phyloP scores from a whole-genome alignment of 2,888 invertebrate genomes.

The Habrosyne pyritoides region DNA sequence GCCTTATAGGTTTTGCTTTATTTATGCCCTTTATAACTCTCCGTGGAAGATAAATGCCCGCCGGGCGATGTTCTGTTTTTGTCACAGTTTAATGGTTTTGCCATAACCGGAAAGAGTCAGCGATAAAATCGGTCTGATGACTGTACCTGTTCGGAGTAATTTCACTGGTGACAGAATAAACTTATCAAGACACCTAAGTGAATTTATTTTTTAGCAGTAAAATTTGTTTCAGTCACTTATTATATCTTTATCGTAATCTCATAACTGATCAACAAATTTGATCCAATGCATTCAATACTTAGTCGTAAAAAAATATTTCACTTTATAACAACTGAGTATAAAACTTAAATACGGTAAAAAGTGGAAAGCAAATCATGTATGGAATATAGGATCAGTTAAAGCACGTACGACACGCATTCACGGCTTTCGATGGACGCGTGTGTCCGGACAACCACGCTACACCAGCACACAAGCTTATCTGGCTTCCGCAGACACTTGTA shows the following conservation, averaged over 20 bases:
- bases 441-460: slow-evolving; percentile 15
- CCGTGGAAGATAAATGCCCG: slow-evolving; percentile 74
- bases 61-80: slow-evolving; percentile 70
- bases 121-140: slow-evolving; percentile 8
- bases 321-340: too few species aligned
- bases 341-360: background rate
- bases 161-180: slow-evolving; percentile 3
- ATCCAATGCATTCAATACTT: too few species aligned
- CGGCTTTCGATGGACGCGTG: slow-evolving; percentile 24
- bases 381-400: slow-evolving; percentile 25
- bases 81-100: slow-evolving; percentile 61
- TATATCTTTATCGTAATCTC: background rate
- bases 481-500: slow-evolving; percentile 31
- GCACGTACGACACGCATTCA: slow-evolving; percentile 25
- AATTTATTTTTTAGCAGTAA: too few species aligned
- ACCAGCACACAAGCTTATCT: slow-evolving; percentile 35
- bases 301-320: too few species aligned
- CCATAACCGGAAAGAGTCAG: slow-evolving; percentile 27
- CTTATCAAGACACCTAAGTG: too few species aligned
- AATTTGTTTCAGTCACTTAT: background rate
- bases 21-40: slow-evolving; percentile 79
- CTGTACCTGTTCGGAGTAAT: slow-evolving; percentile 1
- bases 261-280: too few species aligned
- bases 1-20: slow-evolving; percentile 82
- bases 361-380: background rate